A percentile compares a stretch with the other conserved stretches of the same genome.
phyloP scores from a whole-genome alignment of 2,113 vertebrate species.

The Pituophis catenifer region DNA sequence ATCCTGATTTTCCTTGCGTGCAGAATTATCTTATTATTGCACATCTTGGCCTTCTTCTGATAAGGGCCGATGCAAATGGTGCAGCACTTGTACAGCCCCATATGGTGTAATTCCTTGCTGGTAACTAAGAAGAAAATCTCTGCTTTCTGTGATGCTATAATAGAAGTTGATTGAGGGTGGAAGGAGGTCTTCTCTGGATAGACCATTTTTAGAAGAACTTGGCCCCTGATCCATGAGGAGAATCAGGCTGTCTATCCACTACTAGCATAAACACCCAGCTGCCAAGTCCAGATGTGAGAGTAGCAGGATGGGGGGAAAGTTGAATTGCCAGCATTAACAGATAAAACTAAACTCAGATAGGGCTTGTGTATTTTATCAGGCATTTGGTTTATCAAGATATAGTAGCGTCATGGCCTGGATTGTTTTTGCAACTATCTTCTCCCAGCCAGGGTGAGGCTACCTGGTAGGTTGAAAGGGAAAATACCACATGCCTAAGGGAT shows the following conservation, averaged over 20 bases:
- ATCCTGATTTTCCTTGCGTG: too few relatives aligned
- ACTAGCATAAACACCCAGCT: neutral
- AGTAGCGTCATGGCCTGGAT: neutral
- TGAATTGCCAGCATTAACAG: neutral
- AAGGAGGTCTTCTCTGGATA: neutral
- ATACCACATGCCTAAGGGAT: neutral
- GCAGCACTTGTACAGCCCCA: neutral
- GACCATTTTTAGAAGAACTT: neutral
- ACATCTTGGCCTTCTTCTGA: neutral
- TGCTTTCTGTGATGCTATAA: neutral
- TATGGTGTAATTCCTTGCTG: neutral
- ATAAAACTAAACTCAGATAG: neutral
- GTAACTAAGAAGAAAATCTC: neutral
- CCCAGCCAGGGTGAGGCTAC: neutral
- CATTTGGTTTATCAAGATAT: neutral
- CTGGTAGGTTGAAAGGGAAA: neutral
- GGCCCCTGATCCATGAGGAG: neutral
- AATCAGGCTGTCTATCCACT: neutral
- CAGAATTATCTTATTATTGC: neutral
- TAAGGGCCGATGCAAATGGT: too few relatives aligned
- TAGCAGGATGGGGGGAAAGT: neutral
- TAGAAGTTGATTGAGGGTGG: neutral
- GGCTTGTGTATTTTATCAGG: neutral
- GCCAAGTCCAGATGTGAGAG: neutral
- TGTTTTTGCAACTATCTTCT: neutral